These are phyloP conservation scores for Platysternon megacephalum DNA, from an alignment of 2,113 vertebrate species.

Conservation along the genomic window DNA sequence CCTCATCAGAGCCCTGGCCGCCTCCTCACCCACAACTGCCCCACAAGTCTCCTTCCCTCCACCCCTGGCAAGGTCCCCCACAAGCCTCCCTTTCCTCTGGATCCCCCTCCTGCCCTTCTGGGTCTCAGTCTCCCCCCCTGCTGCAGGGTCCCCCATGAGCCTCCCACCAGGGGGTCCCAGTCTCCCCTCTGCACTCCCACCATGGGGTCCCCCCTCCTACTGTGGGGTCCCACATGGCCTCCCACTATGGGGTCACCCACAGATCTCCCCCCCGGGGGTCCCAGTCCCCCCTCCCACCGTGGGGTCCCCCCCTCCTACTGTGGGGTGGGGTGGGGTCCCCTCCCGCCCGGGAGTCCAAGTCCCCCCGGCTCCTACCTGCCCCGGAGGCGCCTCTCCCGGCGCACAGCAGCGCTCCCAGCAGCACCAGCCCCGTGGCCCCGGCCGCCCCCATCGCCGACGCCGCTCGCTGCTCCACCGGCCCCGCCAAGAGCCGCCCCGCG, in stretches of 20 bases:
- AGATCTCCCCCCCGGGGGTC: not conserved
- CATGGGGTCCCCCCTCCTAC: too few species aligned
- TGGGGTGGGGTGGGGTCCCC: too few species aligned
- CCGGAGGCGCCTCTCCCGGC: not conserved
- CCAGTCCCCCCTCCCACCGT: too few species aligned
- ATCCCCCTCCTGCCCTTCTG: too few species aligned
- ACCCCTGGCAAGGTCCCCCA: not conserved
- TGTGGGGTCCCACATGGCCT: too few species aligned
- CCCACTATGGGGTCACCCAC: too few species aligned
- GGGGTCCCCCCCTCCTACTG: too few species aligned
- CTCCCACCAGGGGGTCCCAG: too few species aligned
- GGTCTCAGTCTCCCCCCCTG: not conserved
- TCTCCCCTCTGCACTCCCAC: too few species aligned
- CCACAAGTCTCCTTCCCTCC: not conserved
- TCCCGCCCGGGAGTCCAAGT: rapidly evolving
- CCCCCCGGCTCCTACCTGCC: slow-evolving; percentile 32
- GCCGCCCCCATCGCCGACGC: not conserved
- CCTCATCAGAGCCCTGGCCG: too few species aligned
- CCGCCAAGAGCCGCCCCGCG: not conserved
- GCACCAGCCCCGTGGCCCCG: not conserved
- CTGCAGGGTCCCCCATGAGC: not conserved
- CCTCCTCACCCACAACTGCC: too few species aligned
- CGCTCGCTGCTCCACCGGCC: not conserved
- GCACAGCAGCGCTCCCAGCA: slow-evolving; percentile 34
- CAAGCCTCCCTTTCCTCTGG: not conserved